phyloP scores from a whole-genome alignment of 2,113 vertebrate genomes.

The Sisor rabdophorus region DNA sequence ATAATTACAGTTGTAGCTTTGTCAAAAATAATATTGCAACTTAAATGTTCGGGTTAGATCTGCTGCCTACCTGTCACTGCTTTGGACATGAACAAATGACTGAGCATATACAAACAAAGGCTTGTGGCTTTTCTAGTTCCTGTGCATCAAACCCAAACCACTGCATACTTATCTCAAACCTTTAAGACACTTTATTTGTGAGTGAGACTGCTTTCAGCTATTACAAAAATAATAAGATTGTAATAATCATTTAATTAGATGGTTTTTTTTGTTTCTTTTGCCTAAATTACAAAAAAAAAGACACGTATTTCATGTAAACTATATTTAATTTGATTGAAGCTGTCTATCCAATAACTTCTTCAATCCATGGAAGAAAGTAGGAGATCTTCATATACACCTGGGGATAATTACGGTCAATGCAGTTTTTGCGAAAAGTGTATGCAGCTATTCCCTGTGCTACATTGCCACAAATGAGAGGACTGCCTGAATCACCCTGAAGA shows the following conservation, averaged over 20 bases:
- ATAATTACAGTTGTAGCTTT: no score
- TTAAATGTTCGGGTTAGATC: neutral
- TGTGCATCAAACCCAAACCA: neutral
- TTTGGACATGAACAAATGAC: neutral
- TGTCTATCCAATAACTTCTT: conserved; percentile 20
- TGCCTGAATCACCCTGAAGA: conserved; percentile 49
- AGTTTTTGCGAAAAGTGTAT: neutral
- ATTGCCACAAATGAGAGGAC: conserved; percentile 43
- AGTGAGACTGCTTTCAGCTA: neutral
- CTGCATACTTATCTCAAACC: neutral
- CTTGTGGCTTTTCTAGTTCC: neutral
- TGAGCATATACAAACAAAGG: neutral
- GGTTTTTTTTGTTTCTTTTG: conserved; percentile 30
- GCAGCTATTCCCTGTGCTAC: conserved; percentile 34
- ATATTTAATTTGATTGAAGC: neutral
- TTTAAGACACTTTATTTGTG: neutral
- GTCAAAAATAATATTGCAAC: no score
- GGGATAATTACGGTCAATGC: conserved; percentile 24
- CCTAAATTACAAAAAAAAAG: conserved; percentile 52
- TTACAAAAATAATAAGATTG: neutral
- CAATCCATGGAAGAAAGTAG: conserved; percentile 41
- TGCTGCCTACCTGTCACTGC: no score
- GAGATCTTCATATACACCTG: conserved; percentile 45
- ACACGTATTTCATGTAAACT: neutral
- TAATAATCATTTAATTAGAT: neutral